Percentiles rank a stretch among this genome's conserved stretches.
phyloP scores from a whole-genome alignment of 1,140 invertebrate species.

The Pogonognathellus flavescens region DNA sequence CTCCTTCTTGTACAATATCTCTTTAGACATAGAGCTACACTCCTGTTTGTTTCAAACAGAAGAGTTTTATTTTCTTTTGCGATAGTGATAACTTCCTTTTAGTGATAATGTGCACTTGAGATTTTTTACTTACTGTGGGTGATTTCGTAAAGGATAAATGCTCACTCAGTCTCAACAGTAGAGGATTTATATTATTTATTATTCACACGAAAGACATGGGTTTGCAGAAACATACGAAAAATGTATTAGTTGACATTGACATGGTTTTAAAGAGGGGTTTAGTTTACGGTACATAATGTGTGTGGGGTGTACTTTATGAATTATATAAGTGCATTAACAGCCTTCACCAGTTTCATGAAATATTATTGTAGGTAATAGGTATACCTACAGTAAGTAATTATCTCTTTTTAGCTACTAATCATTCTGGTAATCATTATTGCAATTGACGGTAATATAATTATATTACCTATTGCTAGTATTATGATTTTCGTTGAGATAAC shows the following conservation, averaged over 20 bases:
- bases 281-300: background rate
- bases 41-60: conserved; percentile 9
- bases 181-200: no score
- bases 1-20: background rate
- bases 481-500: conserved; percentile 1
- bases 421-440: no score
- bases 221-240: background rate
- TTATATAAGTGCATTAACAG: conserved; percentile 11
- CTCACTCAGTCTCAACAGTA: no score
- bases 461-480: background rate
- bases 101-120: conserved; percentile 2
- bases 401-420: background rate
- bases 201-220: background rate
- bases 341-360: conserved; percentile 15
- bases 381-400: background rate
- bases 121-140: background rate
- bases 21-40: background rate
- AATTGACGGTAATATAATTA: no score
- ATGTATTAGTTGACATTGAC: conserved; percentile 21
- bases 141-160: no score
- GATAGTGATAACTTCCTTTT: conserved; percentile 23
- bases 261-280: conserved; percentile 14
- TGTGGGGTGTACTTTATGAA: background rate
- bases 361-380: background rate
- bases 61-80: conserved; percentile 23